These are phyloP conservation scores for Acrocephalus kingi DNA, from an alignment of 2,113 vertebrate genomes.

Conservation along the genomic window DNA sequence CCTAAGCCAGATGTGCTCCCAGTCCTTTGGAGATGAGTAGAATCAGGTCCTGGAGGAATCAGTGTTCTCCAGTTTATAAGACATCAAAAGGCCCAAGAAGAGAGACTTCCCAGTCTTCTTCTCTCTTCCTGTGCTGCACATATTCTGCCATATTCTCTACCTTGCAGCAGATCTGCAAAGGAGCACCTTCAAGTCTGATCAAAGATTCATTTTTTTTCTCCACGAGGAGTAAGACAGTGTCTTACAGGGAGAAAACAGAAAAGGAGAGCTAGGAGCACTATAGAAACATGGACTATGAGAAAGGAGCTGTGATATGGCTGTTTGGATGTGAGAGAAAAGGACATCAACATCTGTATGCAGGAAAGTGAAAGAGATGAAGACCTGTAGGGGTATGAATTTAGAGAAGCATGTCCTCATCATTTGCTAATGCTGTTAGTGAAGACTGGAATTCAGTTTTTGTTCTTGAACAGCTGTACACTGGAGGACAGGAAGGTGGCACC, in stretches of 20 bases:
- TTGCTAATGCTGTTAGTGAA: background rate
- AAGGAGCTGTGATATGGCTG: background rate
- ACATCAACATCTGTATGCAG: background rate
- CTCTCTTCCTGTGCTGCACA: fast-evolving
- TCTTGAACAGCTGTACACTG: background rate
- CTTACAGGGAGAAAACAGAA: background rate
- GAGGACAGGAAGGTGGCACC: fast-evolving
- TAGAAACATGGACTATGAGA: background rate
- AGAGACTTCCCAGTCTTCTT: background rate
- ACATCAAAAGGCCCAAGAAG: background rate
- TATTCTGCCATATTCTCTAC: background rate
- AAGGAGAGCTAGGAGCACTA: background rate
- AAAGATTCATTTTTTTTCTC: background rate
- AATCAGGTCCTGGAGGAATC: background rate
- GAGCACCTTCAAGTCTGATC: background rate
- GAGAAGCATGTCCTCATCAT: background rate
- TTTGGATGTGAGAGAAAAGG: background rate
- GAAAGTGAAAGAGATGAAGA: background rate
- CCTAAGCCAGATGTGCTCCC: background rate
- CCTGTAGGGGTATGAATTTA: background rate
- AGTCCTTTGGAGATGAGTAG: background rate
- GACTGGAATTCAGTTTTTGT: background rate
- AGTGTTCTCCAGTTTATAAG: background rate
- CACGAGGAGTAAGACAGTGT: background rate
- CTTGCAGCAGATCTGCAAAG: background rate